Evolutionary conservation across 2,797 vertebrate species (phyloP).

Genomic region (Mycteria americana): DNA sequence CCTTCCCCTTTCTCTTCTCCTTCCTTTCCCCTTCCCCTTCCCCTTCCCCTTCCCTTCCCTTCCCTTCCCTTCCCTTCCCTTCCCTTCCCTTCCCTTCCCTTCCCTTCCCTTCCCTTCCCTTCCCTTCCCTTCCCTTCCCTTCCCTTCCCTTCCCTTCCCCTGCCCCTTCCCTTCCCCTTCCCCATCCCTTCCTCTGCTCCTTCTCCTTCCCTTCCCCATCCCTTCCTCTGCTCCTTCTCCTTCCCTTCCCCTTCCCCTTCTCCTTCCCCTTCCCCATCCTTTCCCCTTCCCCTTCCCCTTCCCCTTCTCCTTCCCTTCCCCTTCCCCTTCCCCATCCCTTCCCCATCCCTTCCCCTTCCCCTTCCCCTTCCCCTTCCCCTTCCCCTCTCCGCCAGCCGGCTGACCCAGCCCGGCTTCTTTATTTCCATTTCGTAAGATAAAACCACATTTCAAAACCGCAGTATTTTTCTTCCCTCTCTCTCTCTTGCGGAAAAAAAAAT

Average conservation of each 20-base stretch:
- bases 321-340: too few species aligned
- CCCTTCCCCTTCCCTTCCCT: background rate
- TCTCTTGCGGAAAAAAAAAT: background rate
- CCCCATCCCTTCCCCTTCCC: background rate
- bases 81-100: too few species aligned
- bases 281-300: background rate
- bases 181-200: background rate
- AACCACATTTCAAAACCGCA: too few species aligned
- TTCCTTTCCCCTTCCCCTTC: background rate
- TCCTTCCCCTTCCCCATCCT: too few species aligned
- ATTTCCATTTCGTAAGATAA: background rate
- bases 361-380: background rate
- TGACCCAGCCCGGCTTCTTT: background rate
- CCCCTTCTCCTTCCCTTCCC: too few species aligned
- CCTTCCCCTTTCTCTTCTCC: too few species aligned
- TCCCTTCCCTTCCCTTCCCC: too few species aligned
- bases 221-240: background rate
- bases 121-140: background rate
- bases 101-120: background rate
- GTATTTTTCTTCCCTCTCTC: too few species aligned
- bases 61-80: background rate
- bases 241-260: too few species aligned
- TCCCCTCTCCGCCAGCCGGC: background rate
- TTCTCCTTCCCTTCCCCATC: too few species aligned
- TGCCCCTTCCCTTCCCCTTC: too few species aligned